Conservation (phyloP, 2,888 invertebrate species). For the Lordiphosa andalusiaca region DNA sequence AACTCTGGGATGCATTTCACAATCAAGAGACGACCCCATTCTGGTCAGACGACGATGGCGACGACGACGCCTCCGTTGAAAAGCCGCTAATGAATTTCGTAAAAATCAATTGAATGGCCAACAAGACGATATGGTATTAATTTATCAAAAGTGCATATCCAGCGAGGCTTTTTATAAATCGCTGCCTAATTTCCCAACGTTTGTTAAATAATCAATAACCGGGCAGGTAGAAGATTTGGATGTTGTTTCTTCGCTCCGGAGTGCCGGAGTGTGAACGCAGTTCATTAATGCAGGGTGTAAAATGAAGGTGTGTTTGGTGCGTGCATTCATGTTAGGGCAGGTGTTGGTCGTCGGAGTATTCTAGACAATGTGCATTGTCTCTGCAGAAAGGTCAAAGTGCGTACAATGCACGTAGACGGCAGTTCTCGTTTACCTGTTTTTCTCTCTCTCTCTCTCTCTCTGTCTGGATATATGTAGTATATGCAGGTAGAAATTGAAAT, state of each 20-base stretch:
- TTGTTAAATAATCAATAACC: constrained; percentile 68
- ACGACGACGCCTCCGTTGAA: constrained; percentile 46
- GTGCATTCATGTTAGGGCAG: constrained; percentile 54
- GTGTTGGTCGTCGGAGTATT: constrained; percentile 42
- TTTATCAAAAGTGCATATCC: constrained; percentile 65
- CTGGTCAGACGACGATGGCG: constrained; percentile 21
- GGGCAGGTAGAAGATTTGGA: constrained; percentile 33
- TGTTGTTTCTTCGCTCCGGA: not conserved
- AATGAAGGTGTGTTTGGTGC: constrained; percentile 72
- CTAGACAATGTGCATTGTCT: constrained; percentile 61
- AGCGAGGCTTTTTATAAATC: constrained; percentile 62
- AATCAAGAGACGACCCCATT: constrained; percentile 24
- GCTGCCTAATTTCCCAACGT: constrained; percentile 72
- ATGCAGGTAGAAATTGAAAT: constrained; percentile 47
- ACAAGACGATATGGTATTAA: constrained; percentile 63
- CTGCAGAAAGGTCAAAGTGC: constrained; percentile 60
- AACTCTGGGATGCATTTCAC: constrained; percentile 36
- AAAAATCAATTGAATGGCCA: constrained; percentile 66
- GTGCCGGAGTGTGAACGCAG: constrained; percentile 57
- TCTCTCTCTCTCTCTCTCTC: constrained; percentile 2
- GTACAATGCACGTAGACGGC: constrained; percentile 34
- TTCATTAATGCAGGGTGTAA: constrained; percentile 68
- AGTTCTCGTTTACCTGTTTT: constrained; percentile 19
- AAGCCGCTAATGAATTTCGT: constrained; percentile 64
- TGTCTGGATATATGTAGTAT: not conserved